Evolutionary conservation across 2,797 vertebrate species (phyloP).

Genomic region (Megalops cyprinoides): DNA sequence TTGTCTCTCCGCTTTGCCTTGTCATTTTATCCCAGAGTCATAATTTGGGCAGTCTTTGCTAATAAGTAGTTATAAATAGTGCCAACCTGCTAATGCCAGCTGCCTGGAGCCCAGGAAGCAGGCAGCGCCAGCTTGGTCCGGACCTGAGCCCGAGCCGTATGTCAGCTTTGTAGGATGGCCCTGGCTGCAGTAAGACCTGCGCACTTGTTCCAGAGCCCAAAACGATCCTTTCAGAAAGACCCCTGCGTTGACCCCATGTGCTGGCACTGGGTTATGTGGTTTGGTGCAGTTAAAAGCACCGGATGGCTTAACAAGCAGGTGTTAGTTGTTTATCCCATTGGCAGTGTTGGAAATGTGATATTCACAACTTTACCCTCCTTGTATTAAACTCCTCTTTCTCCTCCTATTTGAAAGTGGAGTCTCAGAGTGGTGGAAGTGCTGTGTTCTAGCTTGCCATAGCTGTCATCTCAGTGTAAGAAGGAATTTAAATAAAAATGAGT

Average conservation of each 20-base stretch:
- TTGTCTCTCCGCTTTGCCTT: neutral
- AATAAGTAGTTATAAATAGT: constrained; percentile 25
- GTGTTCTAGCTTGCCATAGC: neutral
- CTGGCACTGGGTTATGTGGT: neutral
- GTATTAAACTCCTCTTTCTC: neutral
- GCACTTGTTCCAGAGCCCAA: neutral
- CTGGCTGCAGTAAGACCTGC: neutral
- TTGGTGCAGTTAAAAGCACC: neutral
- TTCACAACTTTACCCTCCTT: neutral
- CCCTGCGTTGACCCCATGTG: neutral
- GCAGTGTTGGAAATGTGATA: neutral
- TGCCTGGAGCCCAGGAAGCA: constrained; percentile 10
- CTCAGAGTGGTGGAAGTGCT: neutral
- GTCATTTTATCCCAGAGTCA: constrained; percentile 9
- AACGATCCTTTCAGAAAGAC: neutral
- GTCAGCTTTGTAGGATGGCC: neutral
- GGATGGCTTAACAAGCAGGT: neutral
- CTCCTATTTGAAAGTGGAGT: too few relatives aligned
- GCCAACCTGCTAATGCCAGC: constrained; percentile 15
- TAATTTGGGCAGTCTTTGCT: neutral
- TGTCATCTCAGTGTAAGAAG: neutral
- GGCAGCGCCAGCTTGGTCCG: neutral
- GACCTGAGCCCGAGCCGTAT: neutral
- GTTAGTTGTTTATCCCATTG: neutral
- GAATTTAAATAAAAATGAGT: neutral